A percentile compares a stretch with the other conserved stretches of the same genome.
phyloP scores from a whole-genome alignment of 1,140 invertebrate genomes.

The Heterodera carotae region DNA sequence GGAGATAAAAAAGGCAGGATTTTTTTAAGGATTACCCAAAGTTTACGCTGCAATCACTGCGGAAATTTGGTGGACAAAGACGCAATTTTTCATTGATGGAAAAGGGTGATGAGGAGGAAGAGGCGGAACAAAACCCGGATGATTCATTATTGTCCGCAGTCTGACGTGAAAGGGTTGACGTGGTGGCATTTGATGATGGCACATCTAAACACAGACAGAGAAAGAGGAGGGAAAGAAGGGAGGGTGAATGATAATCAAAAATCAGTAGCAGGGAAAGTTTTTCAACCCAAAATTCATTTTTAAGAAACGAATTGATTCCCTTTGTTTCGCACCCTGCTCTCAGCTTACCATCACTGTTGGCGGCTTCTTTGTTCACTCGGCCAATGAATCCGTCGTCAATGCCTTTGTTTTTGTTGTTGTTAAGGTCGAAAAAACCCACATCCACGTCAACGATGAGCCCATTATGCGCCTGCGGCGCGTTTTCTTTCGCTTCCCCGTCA shows the following conservation, averaged over 20 bases:
- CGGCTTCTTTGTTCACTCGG: background rate
- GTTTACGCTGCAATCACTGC: background rate
- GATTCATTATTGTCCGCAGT: background rate
- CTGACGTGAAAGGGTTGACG: background rate
- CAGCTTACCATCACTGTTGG: no score
- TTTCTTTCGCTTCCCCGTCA: background rate
- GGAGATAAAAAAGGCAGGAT: background rate
- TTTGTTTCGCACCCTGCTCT: no score
- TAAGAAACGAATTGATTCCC: no score
- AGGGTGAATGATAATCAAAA: no score
- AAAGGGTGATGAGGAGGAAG: background rate
- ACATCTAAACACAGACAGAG: background rate
- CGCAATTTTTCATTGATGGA: background rate
- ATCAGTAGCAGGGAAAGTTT: no score
- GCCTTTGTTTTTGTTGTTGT: no score
- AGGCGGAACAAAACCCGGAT: background rate
- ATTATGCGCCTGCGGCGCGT: no score
- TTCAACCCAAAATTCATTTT: no score
- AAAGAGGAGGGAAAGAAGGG: no score
- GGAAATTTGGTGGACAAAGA: background rate
- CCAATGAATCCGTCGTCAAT: background rate
- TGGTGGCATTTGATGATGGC: no score
- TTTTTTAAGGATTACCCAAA: background rate
- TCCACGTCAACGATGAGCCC: background rate
- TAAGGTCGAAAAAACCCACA: background rate